Conservation (phyloP, 2,888 invertebrate genomes). For the Epinotia nisella region DNA sequence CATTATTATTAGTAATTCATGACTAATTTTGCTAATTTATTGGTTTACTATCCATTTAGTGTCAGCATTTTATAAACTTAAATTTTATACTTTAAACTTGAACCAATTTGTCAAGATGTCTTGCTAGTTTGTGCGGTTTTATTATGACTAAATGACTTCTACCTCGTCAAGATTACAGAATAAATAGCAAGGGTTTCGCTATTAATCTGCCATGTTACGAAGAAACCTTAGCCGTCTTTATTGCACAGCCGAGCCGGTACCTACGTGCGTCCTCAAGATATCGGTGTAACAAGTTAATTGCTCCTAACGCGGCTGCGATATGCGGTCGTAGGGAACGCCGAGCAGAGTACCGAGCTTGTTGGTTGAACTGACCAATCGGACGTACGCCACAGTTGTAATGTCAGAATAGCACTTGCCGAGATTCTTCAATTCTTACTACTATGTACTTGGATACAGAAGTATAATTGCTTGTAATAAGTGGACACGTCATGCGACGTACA, state of each 20-base stretch:
- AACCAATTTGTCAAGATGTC: too few species aligned
- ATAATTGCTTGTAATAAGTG: too few species aligned
- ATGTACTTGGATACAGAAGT: too few species aligned
- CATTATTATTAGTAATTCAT: too few species aligned
- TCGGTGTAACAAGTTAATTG: conserved; percentile 59
- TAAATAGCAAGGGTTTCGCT: conserved; percentile 27
- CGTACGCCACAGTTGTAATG: too few species aligned
- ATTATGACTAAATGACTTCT: neutral
- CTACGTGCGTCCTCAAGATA: conserved; percentile 48
- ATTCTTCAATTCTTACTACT: too few species aligned
- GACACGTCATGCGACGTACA: too few species aligned
- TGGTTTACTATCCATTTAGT: too few species aligned
- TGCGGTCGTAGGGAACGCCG: neutral
- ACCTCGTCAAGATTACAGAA: conserved; percentile 12
- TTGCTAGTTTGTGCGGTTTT: neutral
- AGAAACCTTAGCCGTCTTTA: conserved; percentile 36
- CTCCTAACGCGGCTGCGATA: conserved; percentile 47
- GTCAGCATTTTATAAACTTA: too few species aligned
- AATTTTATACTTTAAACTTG: too few species aligned
- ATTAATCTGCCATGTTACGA: conserved; percentile 17
- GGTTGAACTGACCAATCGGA: neutral
- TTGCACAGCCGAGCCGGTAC: conserved; percentile 22
- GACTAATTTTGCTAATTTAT: too few species aligned
- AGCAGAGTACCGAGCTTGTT: conserved; percentile 11
- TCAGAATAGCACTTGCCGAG: too few species aligned